Percentiles rank a stretch among this genome's conserved stretches.
Evolutionary conservation across 2,113 vertebrate genomes (phyloP).

Genomic region (Pycnonotus jocosus): DNA sequence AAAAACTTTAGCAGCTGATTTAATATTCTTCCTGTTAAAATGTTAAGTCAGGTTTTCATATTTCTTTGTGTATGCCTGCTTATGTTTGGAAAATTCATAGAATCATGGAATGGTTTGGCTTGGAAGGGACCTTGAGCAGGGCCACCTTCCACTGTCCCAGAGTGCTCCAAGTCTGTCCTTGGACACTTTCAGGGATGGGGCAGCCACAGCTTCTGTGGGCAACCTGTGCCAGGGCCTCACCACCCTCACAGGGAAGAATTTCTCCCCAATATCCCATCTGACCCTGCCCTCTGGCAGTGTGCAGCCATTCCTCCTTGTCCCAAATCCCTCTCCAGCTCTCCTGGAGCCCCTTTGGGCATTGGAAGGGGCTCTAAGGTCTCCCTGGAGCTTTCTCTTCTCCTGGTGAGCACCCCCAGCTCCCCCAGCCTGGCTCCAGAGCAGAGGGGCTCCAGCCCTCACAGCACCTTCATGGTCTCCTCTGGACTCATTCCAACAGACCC

Average conservation of each 20-base stretch:
- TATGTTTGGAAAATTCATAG: background rate
- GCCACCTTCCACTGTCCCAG: background rate
- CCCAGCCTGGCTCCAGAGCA: background rate
- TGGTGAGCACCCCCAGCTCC: background rate
- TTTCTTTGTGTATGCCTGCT: background rate
- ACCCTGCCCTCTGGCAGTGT: background rate
- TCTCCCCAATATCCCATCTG: background rate
- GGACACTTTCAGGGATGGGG: background rate
- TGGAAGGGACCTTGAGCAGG: background rate
- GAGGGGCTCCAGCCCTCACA: background rate
- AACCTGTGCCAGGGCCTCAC: fast-evolving
- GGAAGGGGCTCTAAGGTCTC: fast-evolving
- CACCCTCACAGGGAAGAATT: background rate
- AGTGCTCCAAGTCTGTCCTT: background rate
- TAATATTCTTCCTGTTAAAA: background rate
- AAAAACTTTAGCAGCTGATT: background rate
- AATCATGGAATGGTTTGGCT: background rate
- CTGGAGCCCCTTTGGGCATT: background rate
- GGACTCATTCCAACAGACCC: background rate
- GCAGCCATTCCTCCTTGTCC: background rate
- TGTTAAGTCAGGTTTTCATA: background rate
- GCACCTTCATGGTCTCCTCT: background rate
- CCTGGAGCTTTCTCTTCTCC: background rate
- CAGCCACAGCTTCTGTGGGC: background rate
- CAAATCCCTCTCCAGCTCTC: background rate